Evolutionary conservation across 2,888 invertebrate genomes (phyloP), one percentile per base, ranked within the genome.

Genomic region (Caenorhabditis zanzibari): DNA sequence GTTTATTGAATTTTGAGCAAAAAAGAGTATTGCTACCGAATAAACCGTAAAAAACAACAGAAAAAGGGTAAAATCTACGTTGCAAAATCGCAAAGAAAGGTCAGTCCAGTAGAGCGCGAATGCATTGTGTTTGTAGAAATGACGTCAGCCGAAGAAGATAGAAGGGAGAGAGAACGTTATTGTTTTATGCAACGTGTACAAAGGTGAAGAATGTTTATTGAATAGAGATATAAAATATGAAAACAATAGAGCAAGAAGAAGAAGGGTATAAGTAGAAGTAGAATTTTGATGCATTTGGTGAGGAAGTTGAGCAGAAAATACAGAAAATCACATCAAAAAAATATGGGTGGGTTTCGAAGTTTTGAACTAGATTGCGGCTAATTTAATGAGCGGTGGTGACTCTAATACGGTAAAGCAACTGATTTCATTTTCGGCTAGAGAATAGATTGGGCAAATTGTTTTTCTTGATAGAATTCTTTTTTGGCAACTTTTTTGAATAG

Each of bases 301-400:
- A 54, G 26, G 12, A 26, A 4, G 9, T 72, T 59, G 72, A 59
- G 49, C 49, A 49, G 56, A 68, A 38, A 68, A 68, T 66, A 56
- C 64, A 77, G 41, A 64, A 41, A 74, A 69, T 77, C 69, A 71
- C 69, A 77, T 76, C 76, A 76, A 59, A 59, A 76, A 59, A 32
- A 38, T 28, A 32, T 32, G 32, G 32, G 32, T n/a, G 7, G 4
- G 32, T 6, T 32, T 32, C 32, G 38, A 12, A 26, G 63, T 49
- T 68, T 68, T 44, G 61, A 77, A 77, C 77, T 77, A 77, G 28
- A 35, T 28, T 54, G 22, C 47, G 41, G 61, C 38, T 73, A 68
- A 52, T 19, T 35, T 58, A 54, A 24, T 22, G 41, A 38, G n/a
- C n/a, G 14, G 12, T 24, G 54, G 52, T 38, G 44, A 68, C 28